Evolutionary conservation across 2,113 vertebrate genomes (phyloP).

Genomic region (Stigmatopora nigra): DNA sequence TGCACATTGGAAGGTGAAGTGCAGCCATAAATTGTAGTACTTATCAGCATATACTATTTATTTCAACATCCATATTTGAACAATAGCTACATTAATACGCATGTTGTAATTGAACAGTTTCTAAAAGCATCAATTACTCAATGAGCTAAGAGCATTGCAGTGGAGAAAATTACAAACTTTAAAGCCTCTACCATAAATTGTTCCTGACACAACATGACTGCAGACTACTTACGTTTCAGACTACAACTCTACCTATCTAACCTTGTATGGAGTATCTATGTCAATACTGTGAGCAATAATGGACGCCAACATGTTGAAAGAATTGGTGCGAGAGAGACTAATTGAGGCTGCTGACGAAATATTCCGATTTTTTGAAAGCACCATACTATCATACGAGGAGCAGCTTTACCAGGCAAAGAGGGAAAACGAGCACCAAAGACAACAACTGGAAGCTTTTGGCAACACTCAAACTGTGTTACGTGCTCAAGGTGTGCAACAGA

Average conservation of each 20-base stretch:
- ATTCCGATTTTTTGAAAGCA: background rate
- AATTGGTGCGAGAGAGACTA: background rate
- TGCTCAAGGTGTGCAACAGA: background rate
- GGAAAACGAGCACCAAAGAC: conserved; percentile 1
- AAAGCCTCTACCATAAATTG: no score
- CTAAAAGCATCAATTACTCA: no score
- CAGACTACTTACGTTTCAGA: no score
- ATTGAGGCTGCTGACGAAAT: background rate
- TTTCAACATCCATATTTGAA: no score
- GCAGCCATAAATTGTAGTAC: background rate
- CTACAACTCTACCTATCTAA: no score
- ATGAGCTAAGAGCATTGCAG: no score
- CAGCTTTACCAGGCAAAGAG: background rate
- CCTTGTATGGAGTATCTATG: background rate
- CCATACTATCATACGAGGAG: background rate
- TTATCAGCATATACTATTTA: no score
- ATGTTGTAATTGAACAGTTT: no score
- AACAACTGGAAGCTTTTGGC: background rate
- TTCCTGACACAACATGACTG: no score
- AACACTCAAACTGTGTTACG: background rate
- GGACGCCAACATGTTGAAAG: background rate
- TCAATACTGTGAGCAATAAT: background rate
- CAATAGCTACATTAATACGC: no score
- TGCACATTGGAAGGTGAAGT: background rate
- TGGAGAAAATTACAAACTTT: no score